Evolutionary conservation across 2,888 invertebrate genomes (phyloP), one percentile per base, ranked within the genome.

Genomic region (Iphiclides podalirius): DNA sequence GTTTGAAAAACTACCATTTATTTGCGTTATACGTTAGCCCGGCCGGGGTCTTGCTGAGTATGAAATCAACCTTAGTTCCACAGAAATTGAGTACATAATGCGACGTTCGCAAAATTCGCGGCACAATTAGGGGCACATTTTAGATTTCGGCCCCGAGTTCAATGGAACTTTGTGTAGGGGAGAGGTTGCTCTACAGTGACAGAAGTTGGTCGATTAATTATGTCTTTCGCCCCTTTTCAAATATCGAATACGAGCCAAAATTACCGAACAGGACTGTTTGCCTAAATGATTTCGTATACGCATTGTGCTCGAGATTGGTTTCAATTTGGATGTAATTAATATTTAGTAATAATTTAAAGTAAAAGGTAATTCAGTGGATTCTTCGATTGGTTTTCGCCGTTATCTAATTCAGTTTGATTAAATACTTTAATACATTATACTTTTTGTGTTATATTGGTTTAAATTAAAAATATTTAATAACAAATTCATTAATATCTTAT

Each of bases 121-220:
- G 58, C 63, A 59, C 68, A 72, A 74, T 75, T 71, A 76, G 71
- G 75, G 78, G 68, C 68, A 70, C 63, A 70, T 75, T 76, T 72
- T 63, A 63, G 64, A 47, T 42, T 53, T 46, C 48, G 67, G 63
- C 66, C 65, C 65, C 63, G 50, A 37, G 58, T 54, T 53, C 52
- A 53, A 51, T 51, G 46, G 52, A 54, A 58, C 55, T 58, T 59
- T 50, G 50, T 55, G 39, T 39, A 49, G 52, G 59, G 59, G 60
- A 52, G 55, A 50, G 54, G 39, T 44, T 51, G 47, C 49, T 44
- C 55, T 47, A 46, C 53, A 60, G 63, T 76, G 82, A 84, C 81
- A 83, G 76, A 83, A 80, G 77, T 79, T 76, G 72, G 63, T 62
- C 77, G 72, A 81, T 83, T 82, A 84, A 85, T 84, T 83, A 79